Base-by-base conservation (phyloP, 2,113 vertebrate species). In the Ageneiosus marmoratus region DNA sequence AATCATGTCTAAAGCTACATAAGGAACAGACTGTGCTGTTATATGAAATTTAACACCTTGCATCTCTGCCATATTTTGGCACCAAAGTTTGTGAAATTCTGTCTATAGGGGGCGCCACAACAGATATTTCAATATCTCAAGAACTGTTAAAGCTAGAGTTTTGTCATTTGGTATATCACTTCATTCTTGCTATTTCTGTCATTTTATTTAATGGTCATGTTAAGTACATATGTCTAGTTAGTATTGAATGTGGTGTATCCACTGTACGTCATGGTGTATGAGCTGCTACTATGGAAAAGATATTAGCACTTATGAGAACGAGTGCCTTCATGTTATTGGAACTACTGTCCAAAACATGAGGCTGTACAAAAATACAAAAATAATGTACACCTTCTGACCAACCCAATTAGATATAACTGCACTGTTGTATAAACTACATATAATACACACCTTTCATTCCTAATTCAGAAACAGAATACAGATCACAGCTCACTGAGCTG, bases 401-500 rank as follows among this genome's bases (percentile, higher is more conserved):
- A 18, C 48, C 69, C 27, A 12, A 27, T 50, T 48, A 4, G 8
- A 16, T 46, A n/a, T 4, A 44, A 11, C 67, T n/a, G 67, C 20
- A 5, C 11, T 70, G 67, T 24, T 4, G 22, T n/a, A 11, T 69
- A 69, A 22, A 2, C 7, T 24, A n/a, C n/a, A n/a, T n/a, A 44
- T 70, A 46, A 46, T 70, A 70, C 41, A 70, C n/a, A 48, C 6
- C 44, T 74, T 50, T 20, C 27, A 51, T 48, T 8, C 70, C 1
- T 20, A 50, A 50, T 74, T 32, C 32, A 16, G 7, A 29, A 46
- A 18, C 48, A 51, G 16, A 51, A 51, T 32, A 48, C 63, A 51
- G 46, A 41, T 41, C 8, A 24, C 80, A 82, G 80, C 27, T 69
- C 48, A 69, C 29, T 80, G 60, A 63, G 55, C 69, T 80, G 56